Percentiles rank a stretch among this genome's conserved stretches.
phyloP scores from a whole-genome alignment of 2,797 vertebrate species.

The Ciconia nigra region DNA sequence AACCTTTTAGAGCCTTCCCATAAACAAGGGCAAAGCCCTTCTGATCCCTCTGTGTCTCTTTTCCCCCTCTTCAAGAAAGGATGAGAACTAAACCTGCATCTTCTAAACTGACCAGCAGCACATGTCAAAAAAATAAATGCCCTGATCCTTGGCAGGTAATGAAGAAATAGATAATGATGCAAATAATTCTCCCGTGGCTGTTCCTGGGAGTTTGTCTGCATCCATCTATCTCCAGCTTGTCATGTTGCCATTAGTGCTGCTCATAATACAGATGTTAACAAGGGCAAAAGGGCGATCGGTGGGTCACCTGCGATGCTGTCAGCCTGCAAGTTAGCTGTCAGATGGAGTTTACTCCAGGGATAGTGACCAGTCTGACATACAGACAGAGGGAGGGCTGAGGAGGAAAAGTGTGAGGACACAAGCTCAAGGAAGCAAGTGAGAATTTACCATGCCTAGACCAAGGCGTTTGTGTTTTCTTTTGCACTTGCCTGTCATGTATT shows the following conservation, averaged over 20 bases:
- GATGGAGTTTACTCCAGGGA: background rate
- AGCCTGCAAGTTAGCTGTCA: conserved; percentile 16
- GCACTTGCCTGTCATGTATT: background rate
- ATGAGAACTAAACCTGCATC: background rate
- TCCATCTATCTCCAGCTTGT: conserved; percentile 42
- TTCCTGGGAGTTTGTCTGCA: conserved; percentile 13
- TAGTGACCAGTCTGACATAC: background rate
- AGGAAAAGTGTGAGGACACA: background rate
- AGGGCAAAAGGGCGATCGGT: background rate
- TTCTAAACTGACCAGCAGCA: conserved; percentile 14
- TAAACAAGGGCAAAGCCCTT: background rate
- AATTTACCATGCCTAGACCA: background rate
- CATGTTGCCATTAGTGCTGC: conserved; percentile 32
- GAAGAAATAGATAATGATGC: conserved; percentile 51
- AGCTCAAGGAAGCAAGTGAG: background rate
- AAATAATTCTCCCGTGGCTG: conserved; percentile 5
- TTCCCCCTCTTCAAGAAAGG: background rate
- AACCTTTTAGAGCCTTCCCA: background rate
- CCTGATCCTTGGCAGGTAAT: conserved; percentile 29
- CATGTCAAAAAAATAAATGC: conserved; percentile 15
- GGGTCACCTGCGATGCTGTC: background rate
- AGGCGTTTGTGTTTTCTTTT: background rate
- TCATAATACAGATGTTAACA: conserved; percentile 54
- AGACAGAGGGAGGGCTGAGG: background rate
- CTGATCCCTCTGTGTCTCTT: background rate